Conservation (phyloP, 2,888 invertebrate genomes). For the Pristionchus exspectatus region DNA sequence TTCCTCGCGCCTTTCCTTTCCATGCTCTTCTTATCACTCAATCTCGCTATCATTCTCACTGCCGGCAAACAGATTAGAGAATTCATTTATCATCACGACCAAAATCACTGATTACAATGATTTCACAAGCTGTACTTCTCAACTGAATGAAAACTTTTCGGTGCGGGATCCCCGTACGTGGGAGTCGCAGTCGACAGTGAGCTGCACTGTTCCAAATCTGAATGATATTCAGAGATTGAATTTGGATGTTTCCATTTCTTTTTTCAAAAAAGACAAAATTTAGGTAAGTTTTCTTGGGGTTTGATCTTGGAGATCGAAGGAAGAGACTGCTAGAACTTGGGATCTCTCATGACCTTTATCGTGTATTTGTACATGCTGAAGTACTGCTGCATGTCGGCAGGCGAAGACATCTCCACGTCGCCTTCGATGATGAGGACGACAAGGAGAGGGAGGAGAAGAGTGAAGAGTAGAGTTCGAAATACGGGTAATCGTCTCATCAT, state of each 20-base stretch:
- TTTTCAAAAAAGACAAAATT: neutral
- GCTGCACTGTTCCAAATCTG: neutral
- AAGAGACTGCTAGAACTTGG: neutral
- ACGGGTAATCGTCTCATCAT: too few relatives aligned
- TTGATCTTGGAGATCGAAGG: neutral
- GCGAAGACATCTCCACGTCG: neutral
- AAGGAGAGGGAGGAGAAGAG: neutral
- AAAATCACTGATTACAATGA: neutral
- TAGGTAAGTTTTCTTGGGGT: neutral
- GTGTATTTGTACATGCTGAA: constrained; percentile 16
- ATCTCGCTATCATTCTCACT: constrained; percentile 10
- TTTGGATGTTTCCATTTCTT: neutral
- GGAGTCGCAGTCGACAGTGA: neutral
- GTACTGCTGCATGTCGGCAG: constrained; percentile 19
- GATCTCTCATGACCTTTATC: neutral
- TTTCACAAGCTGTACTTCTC: neutral
- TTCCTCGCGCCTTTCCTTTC: neutral
- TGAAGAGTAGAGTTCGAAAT: too few relatives aligned
- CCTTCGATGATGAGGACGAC: too few relatives aligned
- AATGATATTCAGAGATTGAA: neutral
- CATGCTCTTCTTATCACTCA: constrained; percentile 15
- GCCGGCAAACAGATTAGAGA: neutral
- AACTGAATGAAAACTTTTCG: neutral
- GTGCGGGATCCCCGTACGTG: neutral
- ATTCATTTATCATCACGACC: constrained; percentile 4